phyloP scores from a whole-genome alignment of 2,113 vertebrate species.

The Phocoena phocoena region DNA sequence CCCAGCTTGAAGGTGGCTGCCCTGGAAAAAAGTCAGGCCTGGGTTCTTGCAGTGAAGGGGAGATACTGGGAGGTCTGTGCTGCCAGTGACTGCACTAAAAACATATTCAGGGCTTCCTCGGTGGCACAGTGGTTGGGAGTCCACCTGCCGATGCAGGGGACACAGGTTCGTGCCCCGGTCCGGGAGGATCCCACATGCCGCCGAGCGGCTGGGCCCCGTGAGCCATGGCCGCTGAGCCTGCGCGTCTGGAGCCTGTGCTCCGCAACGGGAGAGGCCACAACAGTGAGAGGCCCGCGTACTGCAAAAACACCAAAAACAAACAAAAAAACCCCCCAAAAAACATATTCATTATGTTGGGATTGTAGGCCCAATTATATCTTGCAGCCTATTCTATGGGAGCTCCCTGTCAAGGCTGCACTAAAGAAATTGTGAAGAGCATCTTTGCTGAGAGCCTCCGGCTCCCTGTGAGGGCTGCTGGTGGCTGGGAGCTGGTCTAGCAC shows the following conservation, averaged over 20 bases:
- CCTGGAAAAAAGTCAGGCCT: not conserved
- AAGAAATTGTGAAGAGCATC: not conserved
- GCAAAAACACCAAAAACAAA: too few species aligned
- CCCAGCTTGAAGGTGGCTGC: not conserved
- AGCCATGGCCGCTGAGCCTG: too few species aligned
- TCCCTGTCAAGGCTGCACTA: not conserved
- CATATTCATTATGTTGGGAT: not conserved
- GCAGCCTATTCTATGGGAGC: not conserved
- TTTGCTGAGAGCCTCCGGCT: not conserved
- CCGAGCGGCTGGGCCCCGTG: too few species aligned
- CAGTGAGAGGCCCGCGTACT: too few species aligned
- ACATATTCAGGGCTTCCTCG: not conserved
- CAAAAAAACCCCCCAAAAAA: not conserved
- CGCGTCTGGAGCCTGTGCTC: too few species aligned
- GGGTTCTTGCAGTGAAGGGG: not conserved
- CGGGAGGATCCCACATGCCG: too few species aligned
- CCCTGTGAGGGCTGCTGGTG: not conserved
- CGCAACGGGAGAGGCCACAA: too few species aligned
- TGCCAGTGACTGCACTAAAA: not conserved
- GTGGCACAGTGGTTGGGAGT: too few species aligned
- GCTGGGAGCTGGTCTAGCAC: not conserved
- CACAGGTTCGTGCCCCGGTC: too few species aligned
- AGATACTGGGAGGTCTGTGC: fast-evolving
- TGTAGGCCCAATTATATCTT: not conserved
- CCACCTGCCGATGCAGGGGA: too few species aligned